A percentile compares a stretch with the other conserved stretches of the same genome.
These are phyloP conservation scores for Nyctereutes procyonoides DNA, from an alignment of 2,113 vertebrate genomes.

Conservation along the genomic window DNA sequence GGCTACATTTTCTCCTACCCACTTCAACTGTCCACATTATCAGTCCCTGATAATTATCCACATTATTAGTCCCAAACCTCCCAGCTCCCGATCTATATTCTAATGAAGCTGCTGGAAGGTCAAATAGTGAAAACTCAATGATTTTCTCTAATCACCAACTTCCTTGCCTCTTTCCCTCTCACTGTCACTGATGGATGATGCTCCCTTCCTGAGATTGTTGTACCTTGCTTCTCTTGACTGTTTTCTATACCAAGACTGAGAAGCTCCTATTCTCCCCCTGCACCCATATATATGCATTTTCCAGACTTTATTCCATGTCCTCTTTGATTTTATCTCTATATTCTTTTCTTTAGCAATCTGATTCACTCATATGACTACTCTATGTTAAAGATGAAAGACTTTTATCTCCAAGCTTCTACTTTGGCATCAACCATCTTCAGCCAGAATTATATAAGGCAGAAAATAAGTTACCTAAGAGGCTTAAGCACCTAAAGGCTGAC, in stretches of 20 bases:
- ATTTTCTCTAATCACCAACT: neutral
- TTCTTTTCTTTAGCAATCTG: neutral
- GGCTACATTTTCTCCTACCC: neutral
- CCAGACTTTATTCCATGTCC: neutral
- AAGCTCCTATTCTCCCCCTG: neutral
- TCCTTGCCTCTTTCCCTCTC: neutral
- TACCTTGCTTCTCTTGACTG: neutral
- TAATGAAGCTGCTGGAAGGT: neutral
- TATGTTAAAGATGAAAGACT: neutral
- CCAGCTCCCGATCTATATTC: neutral
- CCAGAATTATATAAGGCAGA: neutral
- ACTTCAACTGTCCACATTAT: neutral
- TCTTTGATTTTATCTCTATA: neutral
- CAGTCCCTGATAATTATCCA: neutral
- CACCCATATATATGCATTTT: neutral
- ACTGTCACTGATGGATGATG: rapidly evolving
- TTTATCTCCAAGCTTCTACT: too few relatives aligned
- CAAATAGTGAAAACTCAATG: neutral
- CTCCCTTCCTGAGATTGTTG: neutral
- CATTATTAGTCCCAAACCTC: neutral
- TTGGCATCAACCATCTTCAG: neutral
- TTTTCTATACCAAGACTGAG: neutral
- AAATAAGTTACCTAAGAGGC: neutral
- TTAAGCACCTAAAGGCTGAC: neutral
- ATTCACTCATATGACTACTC: neutral